Conservation (phyloP, 2,888 invertebrate genomes). For the Phaonia tiefii region DNA sequence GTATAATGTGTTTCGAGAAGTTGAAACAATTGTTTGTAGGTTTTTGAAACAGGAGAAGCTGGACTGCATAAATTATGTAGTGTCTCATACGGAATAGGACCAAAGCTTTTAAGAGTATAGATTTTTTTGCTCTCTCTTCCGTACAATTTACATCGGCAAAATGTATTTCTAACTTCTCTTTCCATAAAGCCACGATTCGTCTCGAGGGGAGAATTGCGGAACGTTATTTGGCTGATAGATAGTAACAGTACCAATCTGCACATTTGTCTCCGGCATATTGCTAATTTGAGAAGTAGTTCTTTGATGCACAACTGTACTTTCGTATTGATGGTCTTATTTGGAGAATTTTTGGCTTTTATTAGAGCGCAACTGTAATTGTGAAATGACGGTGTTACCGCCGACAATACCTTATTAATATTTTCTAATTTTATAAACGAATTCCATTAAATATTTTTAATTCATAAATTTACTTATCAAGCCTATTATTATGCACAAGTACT, state of each 20-base stretch:
- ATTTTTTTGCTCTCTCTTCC: constrained; percentile 46
- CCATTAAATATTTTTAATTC: too few species aligned
- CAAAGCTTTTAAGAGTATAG: constrained; percentile 51
- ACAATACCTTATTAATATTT: too few species aligned
- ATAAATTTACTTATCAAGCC: too few species aligned
- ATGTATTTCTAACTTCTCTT: constrained; percentile 51
- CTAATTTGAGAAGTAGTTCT: too few species aligned
- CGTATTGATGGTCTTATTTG: too few species aligned
- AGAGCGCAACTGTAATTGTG: too few species aligned
- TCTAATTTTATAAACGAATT: too few species aligned
- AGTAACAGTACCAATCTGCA: constrained; percentile 43
- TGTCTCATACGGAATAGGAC: constrained; percentile 29
- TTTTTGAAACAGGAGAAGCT: constrained; percentile 33
- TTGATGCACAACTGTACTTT: too few species aligned
- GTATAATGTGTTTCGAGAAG: constrained; percentile 35
- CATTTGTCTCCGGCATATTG: background rate
- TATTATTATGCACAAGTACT: too few species aligned
- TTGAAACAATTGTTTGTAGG: constrained; percentile 23
- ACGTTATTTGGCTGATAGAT: constrained; percentile 46
- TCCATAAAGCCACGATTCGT: constrained; percentile 49
- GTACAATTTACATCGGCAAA: constrained; percentile 45
- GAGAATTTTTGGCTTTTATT: too few species aligned
- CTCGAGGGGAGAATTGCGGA: constrained; percentile 27
- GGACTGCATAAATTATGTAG: constrained; percentile 9
- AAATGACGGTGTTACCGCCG: too few species aligned